A percentile compares a stretch with the other conserved stretches of the same genome.
Conservation (phyloP, 1,140 invertebrate genomes). For the Trichonephila clavipes region DNA sequence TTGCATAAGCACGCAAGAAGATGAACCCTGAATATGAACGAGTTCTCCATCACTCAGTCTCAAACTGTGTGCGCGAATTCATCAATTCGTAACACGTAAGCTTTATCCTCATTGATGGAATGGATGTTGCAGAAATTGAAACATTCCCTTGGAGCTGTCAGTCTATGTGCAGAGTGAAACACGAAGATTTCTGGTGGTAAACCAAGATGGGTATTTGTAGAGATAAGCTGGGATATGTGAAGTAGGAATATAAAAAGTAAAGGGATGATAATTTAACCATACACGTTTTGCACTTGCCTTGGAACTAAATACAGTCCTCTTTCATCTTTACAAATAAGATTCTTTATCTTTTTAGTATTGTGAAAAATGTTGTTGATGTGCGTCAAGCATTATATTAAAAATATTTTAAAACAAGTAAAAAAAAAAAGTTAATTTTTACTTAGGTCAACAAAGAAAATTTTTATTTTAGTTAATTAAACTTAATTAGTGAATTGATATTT, state of each 20-base stretch:
- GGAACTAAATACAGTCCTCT: neutral
- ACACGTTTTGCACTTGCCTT: neutral
- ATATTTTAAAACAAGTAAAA: no score
- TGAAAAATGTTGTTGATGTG: no score
- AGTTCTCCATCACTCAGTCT: constrained; percentile 1
- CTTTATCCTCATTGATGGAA: constrained; percentile 12
- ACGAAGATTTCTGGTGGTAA: neutral
- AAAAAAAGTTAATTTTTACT: no score
- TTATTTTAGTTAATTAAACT: no score
- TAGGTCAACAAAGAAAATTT: no score
- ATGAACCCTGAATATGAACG: constrained; percentile 7
- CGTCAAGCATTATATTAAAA: no score
- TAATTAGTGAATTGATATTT: no score
- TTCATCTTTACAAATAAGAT: neutral
- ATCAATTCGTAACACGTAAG: constrained; percentile 16
- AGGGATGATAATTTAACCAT: neutral
- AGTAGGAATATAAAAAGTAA: neutral
- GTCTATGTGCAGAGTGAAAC: neutral
- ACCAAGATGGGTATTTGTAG: neutral
- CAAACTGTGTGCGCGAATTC: neutral
- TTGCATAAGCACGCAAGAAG: neutral
- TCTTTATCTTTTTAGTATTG: no score
- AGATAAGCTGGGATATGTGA: neutral
- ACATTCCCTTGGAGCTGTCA: neutral
- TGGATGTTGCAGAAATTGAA: neutral